Percentiles rank a stretch among this genome's conserved stretches.
phyloP scores from a whole-genome alignment of 92 coral and sea anemone genomes.

The Hydrozoanthus gracilis region DNA sequence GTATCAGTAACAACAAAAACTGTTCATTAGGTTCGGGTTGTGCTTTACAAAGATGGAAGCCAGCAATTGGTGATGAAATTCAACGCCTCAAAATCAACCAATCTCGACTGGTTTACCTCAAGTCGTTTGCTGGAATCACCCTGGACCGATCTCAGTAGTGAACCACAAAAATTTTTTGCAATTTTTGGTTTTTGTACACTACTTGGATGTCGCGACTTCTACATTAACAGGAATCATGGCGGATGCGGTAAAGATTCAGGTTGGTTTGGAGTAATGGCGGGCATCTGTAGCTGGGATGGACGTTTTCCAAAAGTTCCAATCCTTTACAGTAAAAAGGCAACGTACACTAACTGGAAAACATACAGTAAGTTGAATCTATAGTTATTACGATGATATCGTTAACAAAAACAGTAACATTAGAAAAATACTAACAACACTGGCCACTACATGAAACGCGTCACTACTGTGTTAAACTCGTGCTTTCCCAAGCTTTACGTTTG shows the following conservation, averaged over 20 bases:
- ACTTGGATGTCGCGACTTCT: slow-evolving; percentile 22
- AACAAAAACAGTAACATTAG: too few relatives aligned
- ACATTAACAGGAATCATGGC: slow-evolving; percentile 27
- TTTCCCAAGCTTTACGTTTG: too few relatives aligned
- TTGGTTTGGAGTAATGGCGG: slow-evolving; percentile 8
- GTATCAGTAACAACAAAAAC: too few relatives aligned
- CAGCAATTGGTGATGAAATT: not conserved
- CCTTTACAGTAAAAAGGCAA: slow-evolving; percentile 21
- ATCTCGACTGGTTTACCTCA: too few relatives aligned
- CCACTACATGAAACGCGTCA: too few relatives aligned
- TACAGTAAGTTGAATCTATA: not conserved
- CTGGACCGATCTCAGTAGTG: not conserved
- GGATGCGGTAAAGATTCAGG: not conserved
- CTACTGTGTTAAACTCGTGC: too few relatives aligned
- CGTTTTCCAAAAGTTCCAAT: not conserved
- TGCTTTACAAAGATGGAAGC: too few relatives aligned
- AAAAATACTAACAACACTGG: too few relatives aligned
- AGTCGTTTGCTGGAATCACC: too few relatives aligned
- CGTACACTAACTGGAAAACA: not conserved
- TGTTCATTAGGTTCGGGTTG: too few relatives aligned
- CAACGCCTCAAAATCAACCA: slow-evolving; percentile 13
- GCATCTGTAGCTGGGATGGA: slow-evolving; percentile 32
- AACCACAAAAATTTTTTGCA: slow-evolving; percentile 2
- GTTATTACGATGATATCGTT: too few relatives aligned
- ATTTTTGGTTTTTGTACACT: slow-evolving; percentile 26